Conservation (phyloP, 92 coral and sea anemone genomes). For the Porites lobata region DNA sequence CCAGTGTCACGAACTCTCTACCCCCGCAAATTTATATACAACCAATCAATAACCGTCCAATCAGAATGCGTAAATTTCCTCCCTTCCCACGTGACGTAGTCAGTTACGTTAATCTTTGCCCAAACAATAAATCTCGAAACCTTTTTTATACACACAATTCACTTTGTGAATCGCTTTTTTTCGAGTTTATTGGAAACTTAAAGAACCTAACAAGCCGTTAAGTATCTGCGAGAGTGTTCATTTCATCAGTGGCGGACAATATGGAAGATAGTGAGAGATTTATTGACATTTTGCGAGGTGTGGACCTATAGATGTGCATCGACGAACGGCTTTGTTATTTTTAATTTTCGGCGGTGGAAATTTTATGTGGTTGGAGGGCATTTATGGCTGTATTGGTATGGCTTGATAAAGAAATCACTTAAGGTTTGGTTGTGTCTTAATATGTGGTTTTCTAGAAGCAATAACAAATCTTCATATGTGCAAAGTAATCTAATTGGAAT, state of each 20-base stretch:
- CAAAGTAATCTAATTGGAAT: constrained; percentile 34
- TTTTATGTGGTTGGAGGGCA: neutral
- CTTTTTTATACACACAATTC: constrained; percentile 11
- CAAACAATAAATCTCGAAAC: constrained; percentile 26
- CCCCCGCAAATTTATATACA: constrained; percentile 38
- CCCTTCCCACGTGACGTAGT: constrained; percentile 28
- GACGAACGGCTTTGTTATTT: neutral
- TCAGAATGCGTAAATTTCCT: neutral
- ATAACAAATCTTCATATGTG: constrained; percentile 22
- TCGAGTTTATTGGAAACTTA: constrained; percentile 16
- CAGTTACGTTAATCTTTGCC: constrained; percentile 44
- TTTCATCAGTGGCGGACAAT: constrained; percentile 31
- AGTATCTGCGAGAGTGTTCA: constrained; percentile 6
- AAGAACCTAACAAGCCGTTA: constrained; percentile 21
- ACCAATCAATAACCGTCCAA: constrained; percentile 18
- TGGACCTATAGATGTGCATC: constrained; percentile 20
- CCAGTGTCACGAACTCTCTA: constrained; percentile 24
- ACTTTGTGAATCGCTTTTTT: neutral
- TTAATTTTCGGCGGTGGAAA: neutral
- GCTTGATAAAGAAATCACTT: neutral
- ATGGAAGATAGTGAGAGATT: neutral
- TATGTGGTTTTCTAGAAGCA: constrained; percentile 23
- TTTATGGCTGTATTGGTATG: constrained; percentile 1
- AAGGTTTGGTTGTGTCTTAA: constrained; percentile 2
- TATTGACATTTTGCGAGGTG: constrained; percentile 30